phyloP scores from a whole-genome alignment of 2,113 vertebrate species.

The Ivindomyrus marchei region DNA sequence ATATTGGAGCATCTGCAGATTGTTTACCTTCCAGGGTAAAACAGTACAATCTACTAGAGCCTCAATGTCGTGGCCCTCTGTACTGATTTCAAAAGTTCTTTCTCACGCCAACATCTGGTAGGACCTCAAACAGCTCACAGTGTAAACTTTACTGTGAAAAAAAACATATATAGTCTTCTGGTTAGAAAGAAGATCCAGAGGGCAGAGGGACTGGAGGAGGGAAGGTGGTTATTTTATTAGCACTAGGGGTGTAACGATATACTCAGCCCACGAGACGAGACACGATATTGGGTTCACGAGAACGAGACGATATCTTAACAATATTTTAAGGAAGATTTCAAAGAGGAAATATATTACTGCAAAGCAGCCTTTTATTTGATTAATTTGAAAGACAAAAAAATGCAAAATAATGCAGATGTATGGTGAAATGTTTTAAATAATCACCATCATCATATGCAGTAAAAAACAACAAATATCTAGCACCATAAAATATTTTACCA shows the following conservation, averaged over 20 bases:
- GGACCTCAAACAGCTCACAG: not conserved
- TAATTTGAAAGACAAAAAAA: too few species aligned
- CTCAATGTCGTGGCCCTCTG: not conserved
- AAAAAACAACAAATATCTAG: too few species aligned
- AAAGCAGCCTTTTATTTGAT: too few species aligned
- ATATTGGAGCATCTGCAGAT: not conserved
- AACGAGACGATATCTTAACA: too few species aligned
- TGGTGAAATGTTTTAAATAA: too few species aligned
- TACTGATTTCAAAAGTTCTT: not conserved
- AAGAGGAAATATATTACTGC: too few species aligned
- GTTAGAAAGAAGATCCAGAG: not conserved
- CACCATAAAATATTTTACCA: too few species aligned
- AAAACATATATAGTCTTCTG: not conserved
- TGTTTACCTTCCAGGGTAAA: not conserved
- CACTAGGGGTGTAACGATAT: not conserved
- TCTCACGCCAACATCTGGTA: not conserved
- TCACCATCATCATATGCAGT: too few species aligned
- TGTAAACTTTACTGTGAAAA: not conserved
- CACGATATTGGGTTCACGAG: too few species aligned
- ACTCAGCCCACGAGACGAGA: too few species aligned
- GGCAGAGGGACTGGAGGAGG: not conserved
- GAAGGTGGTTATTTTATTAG: not conserved
- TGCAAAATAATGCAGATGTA: too few species aligned
- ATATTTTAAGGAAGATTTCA: too few species aligned
- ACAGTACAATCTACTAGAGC: not conserved